Percentiles rank a stretch among this genome's conserved stretches.
phyloP scores from a whole-genome alignment of 2,797 vertebrate species.

The Melanogrammus aeglefinus region DNA sequence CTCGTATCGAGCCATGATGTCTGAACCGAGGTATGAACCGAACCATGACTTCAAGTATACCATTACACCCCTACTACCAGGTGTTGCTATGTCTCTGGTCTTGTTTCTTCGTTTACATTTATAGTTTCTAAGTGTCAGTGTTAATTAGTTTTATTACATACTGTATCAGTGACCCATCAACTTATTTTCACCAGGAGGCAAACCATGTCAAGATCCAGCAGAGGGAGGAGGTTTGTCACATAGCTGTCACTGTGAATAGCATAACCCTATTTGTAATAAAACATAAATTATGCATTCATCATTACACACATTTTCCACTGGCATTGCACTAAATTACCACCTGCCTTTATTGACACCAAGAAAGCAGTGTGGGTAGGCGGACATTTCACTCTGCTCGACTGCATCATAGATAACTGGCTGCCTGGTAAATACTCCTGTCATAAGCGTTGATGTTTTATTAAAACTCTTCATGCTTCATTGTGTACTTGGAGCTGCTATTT shows the following conservation, averaged over 20 bases:
- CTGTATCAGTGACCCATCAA: background rate
- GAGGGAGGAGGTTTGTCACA: background rate
- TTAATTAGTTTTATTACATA: background rate
- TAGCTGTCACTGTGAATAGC: background rate
- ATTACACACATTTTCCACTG: slow-evolving; percentile 2
- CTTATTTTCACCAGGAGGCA: no score
- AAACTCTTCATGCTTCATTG: slow-evolving; percentile 20
- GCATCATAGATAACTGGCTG: background rate
- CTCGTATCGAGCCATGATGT: no score
- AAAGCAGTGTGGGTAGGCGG: background rate
- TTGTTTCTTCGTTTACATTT: background rate
- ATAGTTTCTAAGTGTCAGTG: background rate
- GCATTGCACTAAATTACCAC: background rate
- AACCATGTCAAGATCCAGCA: background rate
- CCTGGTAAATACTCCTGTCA: background rate
- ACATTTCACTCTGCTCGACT: background rate
- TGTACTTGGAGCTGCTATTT: slow-evolving; percentile 28
- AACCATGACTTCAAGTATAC: no score
- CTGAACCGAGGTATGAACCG: no score
- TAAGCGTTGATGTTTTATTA: background rate
- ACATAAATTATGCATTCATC: background rate
- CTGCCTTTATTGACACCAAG: background rate
- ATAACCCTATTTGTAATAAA: background rate
- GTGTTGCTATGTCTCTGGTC: background rate
- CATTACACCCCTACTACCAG: no score